Evolutionary conservation across 2,888 invertebrate genomes (phyloP).

Genomic region (Leptinotarsa haldemani): DNA sequence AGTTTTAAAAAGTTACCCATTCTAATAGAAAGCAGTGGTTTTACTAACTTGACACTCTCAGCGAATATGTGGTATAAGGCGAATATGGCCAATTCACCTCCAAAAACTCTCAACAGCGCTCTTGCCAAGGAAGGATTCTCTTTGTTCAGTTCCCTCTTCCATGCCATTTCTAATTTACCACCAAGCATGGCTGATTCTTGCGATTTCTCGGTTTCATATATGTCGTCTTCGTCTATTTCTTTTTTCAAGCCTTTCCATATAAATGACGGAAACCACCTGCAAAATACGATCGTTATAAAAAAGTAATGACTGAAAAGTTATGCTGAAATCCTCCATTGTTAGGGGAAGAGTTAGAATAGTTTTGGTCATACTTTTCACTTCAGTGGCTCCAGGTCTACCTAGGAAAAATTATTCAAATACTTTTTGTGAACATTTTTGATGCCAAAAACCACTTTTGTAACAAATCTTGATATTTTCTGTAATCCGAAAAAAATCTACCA

Average conservation of each 20-base stretch:
- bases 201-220: slow-evolving; percentile 65
- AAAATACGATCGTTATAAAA: slow-evolving; percentile 39
- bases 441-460: no score
- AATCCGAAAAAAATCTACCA: no score
- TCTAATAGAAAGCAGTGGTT: no score
- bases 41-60: slow-evolving; percentile 47
- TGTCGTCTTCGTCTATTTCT: slow-evolving; percentile 66
- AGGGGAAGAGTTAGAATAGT: no score
- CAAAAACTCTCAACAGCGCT: slow-evolving; percentile 52
- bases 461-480: no score
- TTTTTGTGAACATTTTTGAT: no score
- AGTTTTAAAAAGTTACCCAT: no score
- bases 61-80: slow-evolving; percentile 38
- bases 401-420: no score
- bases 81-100: slow-evolving; percentile 43
- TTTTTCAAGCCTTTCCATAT: slow-evolving; percentile 65
- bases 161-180: slow-evolving; percentile 60
- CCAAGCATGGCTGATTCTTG: slow-evolving; percentile 65
- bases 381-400: no score
- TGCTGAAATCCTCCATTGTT: no score
- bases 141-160: slow-evolving; percentile 51
- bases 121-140: slow-evolving; percentile 51
- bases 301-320: no score
- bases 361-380: no score
- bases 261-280: slow-evolving; percentile 67